Base-by-base conservation (phyloP, 1,140 invertebrate genomes). In the Euura lappo region DNA sequence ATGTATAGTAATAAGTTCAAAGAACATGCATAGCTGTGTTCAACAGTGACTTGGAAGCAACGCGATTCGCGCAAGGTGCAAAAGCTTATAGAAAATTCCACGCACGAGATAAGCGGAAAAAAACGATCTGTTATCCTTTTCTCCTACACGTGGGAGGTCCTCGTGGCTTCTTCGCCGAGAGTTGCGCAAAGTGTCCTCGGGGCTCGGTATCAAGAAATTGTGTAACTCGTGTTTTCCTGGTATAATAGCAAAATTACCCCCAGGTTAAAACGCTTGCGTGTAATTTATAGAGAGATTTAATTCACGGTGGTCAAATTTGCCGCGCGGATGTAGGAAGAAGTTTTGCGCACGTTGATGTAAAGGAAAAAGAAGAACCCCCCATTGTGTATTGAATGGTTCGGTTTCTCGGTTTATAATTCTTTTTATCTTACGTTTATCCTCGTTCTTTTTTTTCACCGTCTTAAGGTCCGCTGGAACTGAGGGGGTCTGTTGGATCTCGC, bases 111-210 rank as follows among this genome's bases (percentile, higher is more conserved):
- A 28, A 28, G 28, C 28, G 28, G 1, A 28, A 28, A 28, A 28
- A 28, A 28, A 28, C 28, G 28, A 28, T 28, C 28, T 28, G 28
- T 28, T 28, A 28, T 60, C 28, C 28, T 28, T 3, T 2, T 44
- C 67, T 68, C 79, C 78, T 80, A 69, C 72, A 78, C 79, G 82
- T 84, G 84, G 83, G 84, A 84, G 84, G 83, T 85, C 84, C 71
- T 72, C 74, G 77, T 78, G 77, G 82, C 77, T 77, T 82, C 71
- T 28, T 60, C 13, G 4, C 51, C 10, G 51, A n/a, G 51, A 75
- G 80, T 79, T 85, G 83, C 84, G 81, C 78, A 85, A 85, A 84
- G 83, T 84, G 82, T 77, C 83, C 83, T 79, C 78, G 83, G 83
- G 79, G 79, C 75, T 60, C 46, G 80, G 81, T 84, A 81, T 79